Evolutionary conservation across 2,888 invertebrate species (phyloP).

Genomic region (Mythimna impura): DNA sequence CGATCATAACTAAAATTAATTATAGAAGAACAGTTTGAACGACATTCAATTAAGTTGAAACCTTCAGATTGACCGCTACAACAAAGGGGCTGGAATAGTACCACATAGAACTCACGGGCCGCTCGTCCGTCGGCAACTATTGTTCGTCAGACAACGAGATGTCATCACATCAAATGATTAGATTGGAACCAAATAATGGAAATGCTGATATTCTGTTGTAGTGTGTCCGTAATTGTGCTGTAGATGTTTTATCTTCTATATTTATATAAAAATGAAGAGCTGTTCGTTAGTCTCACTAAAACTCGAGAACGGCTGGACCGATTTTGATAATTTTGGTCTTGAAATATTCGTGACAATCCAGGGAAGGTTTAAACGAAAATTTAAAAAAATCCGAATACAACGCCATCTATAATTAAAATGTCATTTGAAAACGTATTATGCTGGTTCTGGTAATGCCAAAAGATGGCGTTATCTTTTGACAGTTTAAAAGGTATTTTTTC

Average conservation of each 20-base stretch:
- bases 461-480: too few species aligned
- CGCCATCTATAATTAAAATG: too few species aligned
- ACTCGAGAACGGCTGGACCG: too few species aligned
- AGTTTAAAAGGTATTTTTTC: too few species aligned
- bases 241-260: constrained; percentile 10
- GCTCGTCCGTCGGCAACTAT: constrained; percentile 13
- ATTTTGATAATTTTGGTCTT: too few species aligned
- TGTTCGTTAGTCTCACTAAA: too few species aligned
- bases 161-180: constrained; percentile 42
- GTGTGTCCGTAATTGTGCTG: constrained; percentile 33
- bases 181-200: constrained; percentile 46
- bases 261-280: too few species aligned
- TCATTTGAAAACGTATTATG: too few species aligned
- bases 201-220: constrained; percentile 12
- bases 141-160: constrained; percentile 34
- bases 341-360: too few species aligned
- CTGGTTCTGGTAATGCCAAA: too few species aligned
- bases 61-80: constrained; percentile 44
- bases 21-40: constrained; percentile 19
- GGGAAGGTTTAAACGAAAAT: too few species aligned
- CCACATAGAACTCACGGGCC: constrained; percentile 22
- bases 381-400: too few species aligned
- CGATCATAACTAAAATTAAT: constrained; percentile 41
- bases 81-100: constrained; percentile 41
- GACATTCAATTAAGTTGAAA: constrained; percentile 52